phyloP scores from a whole-genome alignment of 92 coral and sea anemone species.

The Zoanthus sansibaricus region DNA sequence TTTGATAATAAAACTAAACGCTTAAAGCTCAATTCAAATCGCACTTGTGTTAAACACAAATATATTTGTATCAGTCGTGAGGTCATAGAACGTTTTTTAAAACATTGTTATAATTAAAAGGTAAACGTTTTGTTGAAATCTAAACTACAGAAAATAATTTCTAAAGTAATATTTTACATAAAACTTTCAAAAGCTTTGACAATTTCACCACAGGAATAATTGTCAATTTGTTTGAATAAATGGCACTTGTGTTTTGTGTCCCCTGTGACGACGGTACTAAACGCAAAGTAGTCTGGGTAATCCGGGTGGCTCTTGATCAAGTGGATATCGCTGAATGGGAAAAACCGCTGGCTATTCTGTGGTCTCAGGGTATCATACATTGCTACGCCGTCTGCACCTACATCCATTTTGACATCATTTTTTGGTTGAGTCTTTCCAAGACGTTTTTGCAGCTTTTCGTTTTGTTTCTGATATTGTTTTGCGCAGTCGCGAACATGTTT shows the following conservation, averaged over 20 bases:
- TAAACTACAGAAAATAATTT: neutral
- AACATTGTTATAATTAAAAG: neutral
- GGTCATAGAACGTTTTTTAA: neutral
- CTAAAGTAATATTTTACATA: constrained; percentile 29
- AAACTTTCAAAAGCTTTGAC: constrained; percentile 70
- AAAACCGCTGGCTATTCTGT: constrained; percentile 77
- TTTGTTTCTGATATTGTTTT: constrained; percentile 86
- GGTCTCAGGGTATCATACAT: constrained; percentile 70
- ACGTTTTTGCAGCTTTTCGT: constrained; percentile 75
- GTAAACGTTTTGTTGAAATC: neutral
- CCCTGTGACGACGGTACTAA: constrained; percentile 90
- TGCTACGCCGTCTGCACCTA: constrained; percentile 82
- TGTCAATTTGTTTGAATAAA: constrained; percentile 76
- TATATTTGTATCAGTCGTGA: too few species aligned
- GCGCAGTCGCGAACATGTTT: constrained; percentile 94
- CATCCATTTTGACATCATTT: constrained; percentile 71
- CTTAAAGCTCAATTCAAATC: too few species aligned
- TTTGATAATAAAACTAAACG: too few species aligned
- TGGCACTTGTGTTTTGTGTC: constrained; percentile 99
- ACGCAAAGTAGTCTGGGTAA: constrained; percentile 93
- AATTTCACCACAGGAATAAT: constrained; percentile 61
- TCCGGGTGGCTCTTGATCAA: constrained; percentile 85
- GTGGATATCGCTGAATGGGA: constrained; percentile 74
- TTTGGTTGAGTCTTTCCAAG: constrained; percentile 64
- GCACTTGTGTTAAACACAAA: too few species aligned